Evolutionary conservation across 2,113 vertebrate species (phyloP).

Genomic region (Daphoenositta chrysoptera): DNA sequence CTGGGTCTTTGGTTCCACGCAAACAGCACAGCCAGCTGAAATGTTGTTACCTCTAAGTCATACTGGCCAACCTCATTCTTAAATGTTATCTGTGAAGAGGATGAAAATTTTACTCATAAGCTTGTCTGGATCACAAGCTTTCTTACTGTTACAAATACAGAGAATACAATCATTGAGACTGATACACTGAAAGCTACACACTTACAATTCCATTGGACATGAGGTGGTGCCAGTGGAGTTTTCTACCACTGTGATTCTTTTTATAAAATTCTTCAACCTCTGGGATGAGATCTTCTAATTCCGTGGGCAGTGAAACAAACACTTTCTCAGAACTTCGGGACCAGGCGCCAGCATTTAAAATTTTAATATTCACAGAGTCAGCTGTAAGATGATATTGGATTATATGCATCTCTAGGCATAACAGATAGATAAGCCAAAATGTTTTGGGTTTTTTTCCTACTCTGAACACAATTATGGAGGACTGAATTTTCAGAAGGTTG

Average conservation of each 20-base stretch:
- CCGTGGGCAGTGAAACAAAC: conserved; percentile 95
- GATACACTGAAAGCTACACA: not conserved
- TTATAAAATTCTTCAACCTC: conserved; percentile 99
- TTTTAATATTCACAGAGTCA: conserved; percentile 99
- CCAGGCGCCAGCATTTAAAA: conserved; percentile 98
- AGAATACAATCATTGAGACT: not conserved
- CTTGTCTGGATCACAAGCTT: not conserved
- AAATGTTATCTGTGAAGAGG: conserved; percentile 88
- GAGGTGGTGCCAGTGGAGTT: conserved; percentile 98
- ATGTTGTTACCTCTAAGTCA: conserved; percentile 97
- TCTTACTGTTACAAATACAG: not conserved
- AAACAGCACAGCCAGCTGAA: conserved; percentile 96
- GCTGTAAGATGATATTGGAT: conserved; percentile 71
- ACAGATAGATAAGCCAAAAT: not conserved
- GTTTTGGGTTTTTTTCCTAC: not conserved
- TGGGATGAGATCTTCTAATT: conserved; percentile 96
- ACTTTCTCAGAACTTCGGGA: conserved; percentile 98
- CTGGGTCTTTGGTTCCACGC: conserved; percentile 99
- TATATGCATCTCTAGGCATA: not conserved
- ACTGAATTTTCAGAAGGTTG: not conserved
- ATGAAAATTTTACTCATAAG: not conserved
- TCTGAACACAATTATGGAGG: not conserved
- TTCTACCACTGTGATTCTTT: conserved; percentile 98
- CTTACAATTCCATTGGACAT: conserved; percentile 99
- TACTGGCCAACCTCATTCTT: conserved; percentile 99